These are phyloP conservation scores for Chirona hameri DNA, from an alignment of 2,888 invertebrate species.

Conservation along the genomic window DNA sequence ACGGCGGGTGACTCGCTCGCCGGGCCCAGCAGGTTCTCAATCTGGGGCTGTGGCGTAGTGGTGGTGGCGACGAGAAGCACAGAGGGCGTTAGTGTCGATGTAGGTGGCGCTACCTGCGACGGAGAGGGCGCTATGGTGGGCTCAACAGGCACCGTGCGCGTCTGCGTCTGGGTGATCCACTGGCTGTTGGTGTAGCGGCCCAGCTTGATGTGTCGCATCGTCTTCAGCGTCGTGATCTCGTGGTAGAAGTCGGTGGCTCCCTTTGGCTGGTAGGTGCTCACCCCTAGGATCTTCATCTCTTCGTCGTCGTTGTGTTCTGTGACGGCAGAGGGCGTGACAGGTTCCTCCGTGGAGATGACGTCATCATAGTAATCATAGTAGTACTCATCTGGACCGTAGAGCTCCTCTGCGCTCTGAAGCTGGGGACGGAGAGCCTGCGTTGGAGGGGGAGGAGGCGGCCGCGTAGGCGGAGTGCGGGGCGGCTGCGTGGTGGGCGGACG, in stretches of 20 bases:
- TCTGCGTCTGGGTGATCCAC: constrained; percentile 39
- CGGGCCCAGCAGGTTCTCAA: not conserved
- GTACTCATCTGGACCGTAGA: not conserved
- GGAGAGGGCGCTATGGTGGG: constrained; percentile 27
- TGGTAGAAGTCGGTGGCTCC: constrained; percentile 33
- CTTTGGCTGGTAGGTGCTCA: constrained; percentile 32
- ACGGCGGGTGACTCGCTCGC: not conserved
- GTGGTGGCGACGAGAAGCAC: not conserved
- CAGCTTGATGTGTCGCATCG: constrained; percentile 38
- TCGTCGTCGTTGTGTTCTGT: constrained; percentile 5
- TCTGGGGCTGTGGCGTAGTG: not conserved
- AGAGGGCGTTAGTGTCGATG: not conserved
- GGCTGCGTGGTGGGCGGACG: too few species aligned
- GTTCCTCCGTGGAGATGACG: not conserved
- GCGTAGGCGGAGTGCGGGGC: too few species aligned
- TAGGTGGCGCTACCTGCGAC: not conserved
- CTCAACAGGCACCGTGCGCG: constrained; percentile 36
- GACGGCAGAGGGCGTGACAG: not conserved
- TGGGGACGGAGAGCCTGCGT: too few species aligned
- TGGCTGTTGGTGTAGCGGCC: constrained; percentile 39
- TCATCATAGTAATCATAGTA: not conserved
- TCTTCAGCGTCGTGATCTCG: constrained; percentile 38
- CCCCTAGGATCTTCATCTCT: constrained; percentile 37
- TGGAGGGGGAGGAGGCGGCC: not conserved
- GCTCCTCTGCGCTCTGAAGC: not conserved